Evolutionary conservation across 2,888 invertebrate genomes (phyloP).

Genomic region (Sepiola atlantica): DNA sequence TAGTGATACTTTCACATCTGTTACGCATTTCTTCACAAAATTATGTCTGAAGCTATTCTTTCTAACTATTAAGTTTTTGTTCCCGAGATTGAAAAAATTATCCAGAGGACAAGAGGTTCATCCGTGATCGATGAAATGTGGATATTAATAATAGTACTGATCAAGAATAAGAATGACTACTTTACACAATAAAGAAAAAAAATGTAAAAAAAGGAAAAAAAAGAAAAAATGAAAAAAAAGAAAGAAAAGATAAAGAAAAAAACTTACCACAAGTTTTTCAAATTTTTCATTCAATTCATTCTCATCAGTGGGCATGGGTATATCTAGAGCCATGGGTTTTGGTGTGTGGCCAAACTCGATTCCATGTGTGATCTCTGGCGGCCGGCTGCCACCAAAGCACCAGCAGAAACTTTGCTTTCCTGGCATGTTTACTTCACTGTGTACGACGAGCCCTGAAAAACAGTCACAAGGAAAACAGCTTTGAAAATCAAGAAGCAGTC

Average conservation of each 20-base stretch:
- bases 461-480: not conserved
- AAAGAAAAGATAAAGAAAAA: not conserved
- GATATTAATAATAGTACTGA: no score
- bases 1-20: no score
- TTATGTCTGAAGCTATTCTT: no score
- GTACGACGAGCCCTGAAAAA: not conserved
- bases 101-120: no score
- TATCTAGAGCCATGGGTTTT: slow-evolving; percentile 79
- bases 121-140: no score
- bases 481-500: not conserved
- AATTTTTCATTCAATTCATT: slow-evolving; percentile 95
- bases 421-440: slow-evolving; percentile 53
- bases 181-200: no score
- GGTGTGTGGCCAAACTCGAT: slow-evolving; percentile 84
- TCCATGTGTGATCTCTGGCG: slow-evolving; percentile 95
- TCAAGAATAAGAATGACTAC: no score
- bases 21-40: no score
- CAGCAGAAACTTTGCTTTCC: slow-evolving; percentile 70
- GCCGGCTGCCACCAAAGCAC: slow-evolving; percentile 82
- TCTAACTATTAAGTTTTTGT: no score
- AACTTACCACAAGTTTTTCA: slow-evolving; percentile 90
- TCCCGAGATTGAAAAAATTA: no score
- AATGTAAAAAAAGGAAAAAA: no score
- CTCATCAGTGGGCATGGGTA: slow-evolving; percentile 89
- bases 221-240: no score